These are phyloP conservation scores for Ceratoteleas bidentatus DNA, from an alignment of 1,140 invertebrate species.

Conservation along the genomic window DNA sequence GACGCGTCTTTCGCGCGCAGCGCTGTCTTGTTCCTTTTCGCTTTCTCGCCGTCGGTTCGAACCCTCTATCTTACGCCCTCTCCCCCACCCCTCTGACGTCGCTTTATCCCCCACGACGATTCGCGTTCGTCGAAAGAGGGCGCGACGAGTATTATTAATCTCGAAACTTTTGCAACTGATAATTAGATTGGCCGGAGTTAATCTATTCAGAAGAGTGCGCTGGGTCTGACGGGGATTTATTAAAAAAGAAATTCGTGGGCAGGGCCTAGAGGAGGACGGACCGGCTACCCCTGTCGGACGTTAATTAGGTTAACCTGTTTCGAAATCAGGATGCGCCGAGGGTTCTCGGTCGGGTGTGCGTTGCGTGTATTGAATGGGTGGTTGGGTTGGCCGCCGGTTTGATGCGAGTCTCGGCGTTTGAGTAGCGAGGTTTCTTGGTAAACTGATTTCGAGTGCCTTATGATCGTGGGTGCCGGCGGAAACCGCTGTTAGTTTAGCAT, in stretches of 20 bases:
- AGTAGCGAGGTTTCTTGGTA: too few species aligned
- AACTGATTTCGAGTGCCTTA: too few species aligned
- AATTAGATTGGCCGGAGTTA: conserved; percentile 73
- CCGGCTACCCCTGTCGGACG: background rate
- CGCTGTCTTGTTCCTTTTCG: conserved; percentile 8
- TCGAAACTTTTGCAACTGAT: conserved; percentile 78
- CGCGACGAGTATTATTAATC: conserved; percentile 77
- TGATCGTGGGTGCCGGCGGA: too few species aligned
- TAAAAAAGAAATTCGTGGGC: too few species aligned
- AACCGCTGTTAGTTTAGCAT: too few species aligned
- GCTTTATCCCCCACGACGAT: conserved; percentile 56
- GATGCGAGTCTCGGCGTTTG: background rate
- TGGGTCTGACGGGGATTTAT: too few species aligned
- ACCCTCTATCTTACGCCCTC: too few species aligned
- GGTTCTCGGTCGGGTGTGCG: conserved; percentile 3
- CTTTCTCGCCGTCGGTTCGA: conserved; percentile 23
- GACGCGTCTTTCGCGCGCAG: conserved; percentile 31
- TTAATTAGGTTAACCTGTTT: conserved; percentile 19
- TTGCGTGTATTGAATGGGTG: background rate
- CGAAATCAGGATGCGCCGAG: background rate
- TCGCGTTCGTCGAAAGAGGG: conserved; percentile 68
- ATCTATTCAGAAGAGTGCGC: too few species aligned
- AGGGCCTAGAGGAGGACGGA: conserved; percentile 32
- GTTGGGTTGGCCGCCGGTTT: too few species aligned
- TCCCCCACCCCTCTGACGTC: too few species aligned